Conservation (phyloP, 2,888 invertebrate genomes). For the Apomyelois bistriatella region DNA sequence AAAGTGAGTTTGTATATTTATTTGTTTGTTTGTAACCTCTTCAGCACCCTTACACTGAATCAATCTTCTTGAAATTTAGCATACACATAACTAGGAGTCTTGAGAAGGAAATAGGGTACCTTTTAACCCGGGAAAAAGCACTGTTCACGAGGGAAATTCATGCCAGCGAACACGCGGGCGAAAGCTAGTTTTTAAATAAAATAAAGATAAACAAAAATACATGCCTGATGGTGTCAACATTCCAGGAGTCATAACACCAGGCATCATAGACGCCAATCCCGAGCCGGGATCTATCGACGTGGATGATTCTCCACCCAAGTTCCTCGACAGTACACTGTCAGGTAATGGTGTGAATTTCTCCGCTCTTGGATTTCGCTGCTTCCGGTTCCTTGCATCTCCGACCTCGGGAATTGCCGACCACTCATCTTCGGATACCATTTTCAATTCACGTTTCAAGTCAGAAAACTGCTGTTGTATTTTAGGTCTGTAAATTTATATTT, state of each 20-base stretch:
- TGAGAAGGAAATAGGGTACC: too few species aligned
- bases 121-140: too few species aligned
- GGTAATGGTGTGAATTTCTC: slow-evolving; percentile 99
- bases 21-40: too few species aligned
- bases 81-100: too few species aligned
- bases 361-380: slow-evolving; percentile 95
- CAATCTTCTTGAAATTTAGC: too few species aligned
- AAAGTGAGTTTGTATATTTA: too few species aligned
- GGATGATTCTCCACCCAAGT: slow-evolving; percentile 89
- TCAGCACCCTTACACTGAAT: too few species aligned
- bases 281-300: slow-evolving; percentile 90
- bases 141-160: too few species aligned
- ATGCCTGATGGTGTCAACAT: slow-evolving; percentile 90
- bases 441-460: slow-evolving; percentile 94
- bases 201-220: background rate
- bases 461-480: slow-evolving; percentile 99
- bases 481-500: slow-evolving; percentile 77
- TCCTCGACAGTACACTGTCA: slow-evolving; percentile 94
- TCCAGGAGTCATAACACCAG: slow-evolving; percentile 91
- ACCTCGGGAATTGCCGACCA: slow-evolving; percentile 99
- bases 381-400: slow-evolving; percentile 98
- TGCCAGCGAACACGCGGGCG: too few species aligned
- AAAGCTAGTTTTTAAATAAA: too few species aligned
- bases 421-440: slow-evolving; percentile 92
- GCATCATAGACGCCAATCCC: slow-evolving; percentile 92